Conservation (phyloP, 2,888 invertebrate genomes). For the Lasioglossum figueresi region DNA sequence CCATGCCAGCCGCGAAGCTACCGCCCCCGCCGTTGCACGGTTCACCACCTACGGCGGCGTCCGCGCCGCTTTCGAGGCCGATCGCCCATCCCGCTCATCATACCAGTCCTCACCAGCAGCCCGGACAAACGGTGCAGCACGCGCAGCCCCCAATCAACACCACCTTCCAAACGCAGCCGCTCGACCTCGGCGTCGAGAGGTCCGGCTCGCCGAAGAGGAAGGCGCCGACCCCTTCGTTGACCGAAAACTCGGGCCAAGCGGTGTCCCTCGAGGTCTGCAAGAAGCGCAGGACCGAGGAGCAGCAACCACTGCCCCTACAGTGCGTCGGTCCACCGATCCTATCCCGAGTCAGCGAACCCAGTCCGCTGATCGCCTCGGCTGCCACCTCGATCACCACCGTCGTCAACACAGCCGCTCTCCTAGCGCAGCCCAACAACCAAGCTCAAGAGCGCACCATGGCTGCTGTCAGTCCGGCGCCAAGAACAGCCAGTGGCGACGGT, state of each 20-base stretch:
- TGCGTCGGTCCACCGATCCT: conserved; percentile 83
- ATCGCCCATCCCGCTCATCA: conserved; percentile 75
- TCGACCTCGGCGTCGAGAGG: conserved; percentile 89
- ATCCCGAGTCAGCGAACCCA: conserved; percentile 87
- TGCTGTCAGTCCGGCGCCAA: conserved; percentile 84
- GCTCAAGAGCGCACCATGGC: conserved; percentile 72
- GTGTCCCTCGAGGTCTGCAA: conserved; percentile 87
- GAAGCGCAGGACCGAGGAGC: conserved; percentile 87
- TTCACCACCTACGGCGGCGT: conserved; percentile 81
- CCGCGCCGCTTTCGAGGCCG: conserved; percentile 80
- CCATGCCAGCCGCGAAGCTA: conserved; percentile 76
- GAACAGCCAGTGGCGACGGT: conserved; percentile 87
- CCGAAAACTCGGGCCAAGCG: conserved; percentile 84
- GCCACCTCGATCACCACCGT: conserved; percentile 89
- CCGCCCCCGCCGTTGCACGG: conserved; percentile 84
- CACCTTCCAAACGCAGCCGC: conserved; percentile 90
- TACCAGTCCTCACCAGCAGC: conserved; percentile 66
- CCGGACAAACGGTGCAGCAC: conserved; percentile 70
- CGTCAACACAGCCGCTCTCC: conserved; percentile 87
- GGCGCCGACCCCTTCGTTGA: conserved; percentile 83
- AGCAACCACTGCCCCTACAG: conserved; percentile 79
- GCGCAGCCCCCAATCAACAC: conserved; percentile 76
- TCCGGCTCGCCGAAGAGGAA: conserved; percentile 87
- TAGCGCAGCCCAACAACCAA: conserved; percentile 73
- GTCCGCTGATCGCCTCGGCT: conserved; percentile 89